Base-by-base conservation (phyloP, 2,797 vertebrate species). In the Mus spretus region DNA sequence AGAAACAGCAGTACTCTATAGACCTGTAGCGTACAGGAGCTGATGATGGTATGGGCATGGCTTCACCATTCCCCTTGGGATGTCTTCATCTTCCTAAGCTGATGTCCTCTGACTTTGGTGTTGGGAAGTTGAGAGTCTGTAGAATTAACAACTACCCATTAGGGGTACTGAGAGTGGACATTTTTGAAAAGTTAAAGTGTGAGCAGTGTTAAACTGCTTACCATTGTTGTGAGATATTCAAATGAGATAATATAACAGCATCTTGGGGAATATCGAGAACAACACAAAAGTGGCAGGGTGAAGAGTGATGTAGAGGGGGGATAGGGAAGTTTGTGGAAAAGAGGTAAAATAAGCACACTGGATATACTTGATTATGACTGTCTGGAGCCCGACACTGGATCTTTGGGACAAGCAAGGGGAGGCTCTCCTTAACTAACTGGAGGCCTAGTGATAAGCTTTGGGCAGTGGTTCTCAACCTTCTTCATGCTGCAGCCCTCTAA, bases 201-300 rank as follows among this genome's bases (percentile, higher is more conserved):
- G 28, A 61, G 31, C 26, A 85, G 10, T n/a, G 24, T 17, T 74
- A 8, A 17, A n/a, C 67, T 19, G 11, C 50, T 91, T 28, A 24
- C 8, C 26, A 13, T 67, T 55, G 34, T 57, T n/a, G 20, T 75
- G 75, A 97, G 84, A 24, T 74, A 92, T 93, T 74, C 65, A 34
- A 67, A 19, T 57, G 50, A 67, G 17, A 50, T n/a, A 77, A 47
- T 31, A 31, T 1, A 78, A 4, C n/a, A 47, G 17, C 8, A 9
- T 89, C 53, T 96, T 63, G 10, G 2, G 2, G 9, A 20, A 82
- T 65, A 31, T 15, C 53, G 14, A 75, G 17, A 74, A n/a, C 31
- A 83, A 55, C 15, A 96, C 57, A 83, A 82, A 61, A 59, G 47
- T 34, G 31, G 17, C 40, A 47, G 70, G 14, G 50, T 37, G 31